Percentiles rank a stretch among this genome's conserved stretches.
Evolutionary conservation across 2,888 invertebrate genomes (phyloP).

Genomic region (Congeria kusceri): DNA sequence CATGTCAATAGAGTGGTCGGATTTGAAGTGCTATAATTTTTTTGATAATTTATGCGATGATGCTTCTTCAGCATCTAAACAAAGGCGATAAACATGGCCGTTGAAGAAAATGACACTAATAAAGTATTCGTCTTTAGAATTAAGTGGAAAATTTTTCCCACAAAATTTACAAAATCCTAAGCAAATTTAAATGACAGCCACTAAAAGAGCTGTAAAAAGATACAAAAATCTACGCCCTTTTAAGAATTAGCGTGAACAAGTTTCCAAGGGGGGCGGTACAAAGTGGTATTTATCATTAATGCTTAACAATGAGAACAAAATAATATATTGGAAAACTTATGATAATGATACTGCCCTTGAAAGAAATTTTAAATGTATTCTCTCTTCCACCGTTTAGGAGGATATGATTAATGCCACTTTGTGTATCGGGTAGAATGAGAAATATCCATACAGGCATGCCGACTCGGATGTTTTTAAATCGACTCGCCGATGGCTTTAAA

Average conservation of each 20-base stretch:
- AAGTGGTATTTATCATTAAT: conserved; percentile 59
- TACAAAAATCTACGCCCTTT: conserved; percentile 47
- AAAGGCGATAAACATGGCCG: conserved; percentile 35
- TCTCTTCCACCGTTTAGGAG: no score
- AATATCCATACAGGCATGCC: no score
- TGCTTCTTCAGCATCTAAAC: conserved; percentile 31
- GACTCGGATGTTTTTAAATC: no score
- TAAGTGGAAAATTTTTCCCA: conserved; percentile 60
- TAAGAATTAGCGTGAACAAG: conserved; percentile 51
- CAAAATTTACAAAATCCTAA: conserved; percentile 39
- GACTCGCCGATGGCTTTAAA: no score
- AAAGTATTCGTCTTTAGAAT: conserved; percentile 63
- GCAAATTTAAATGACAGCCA: conserved; percentile 33
- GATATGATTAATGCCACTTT: conserved; percentile 39
- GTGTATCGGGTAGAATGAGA: conserved; percentile 23
- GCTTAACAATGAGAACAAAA: conserved; percentile 55
- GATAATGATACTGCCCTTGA: conserved; percentile 53
- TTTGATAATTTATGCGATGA: conserved; percentile 59
- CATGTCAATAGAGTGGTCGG: conserved; percentile 33
- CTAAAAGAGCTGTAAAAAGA: conserved; percentile 58
- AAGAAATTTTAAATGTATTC: not conserved
- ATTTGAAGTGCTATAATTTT: conserved; percentile 61
- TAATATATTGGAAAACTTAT: conserved; percentile 64
- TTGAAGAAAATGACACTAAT: conserved; percentile 54
- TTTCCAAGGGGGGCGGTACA: conserved; percentile 53